Base-by-base conservation (phyloP, 2,888 invertebrate species). In the Dromius quadrimaculatus region DNA sequence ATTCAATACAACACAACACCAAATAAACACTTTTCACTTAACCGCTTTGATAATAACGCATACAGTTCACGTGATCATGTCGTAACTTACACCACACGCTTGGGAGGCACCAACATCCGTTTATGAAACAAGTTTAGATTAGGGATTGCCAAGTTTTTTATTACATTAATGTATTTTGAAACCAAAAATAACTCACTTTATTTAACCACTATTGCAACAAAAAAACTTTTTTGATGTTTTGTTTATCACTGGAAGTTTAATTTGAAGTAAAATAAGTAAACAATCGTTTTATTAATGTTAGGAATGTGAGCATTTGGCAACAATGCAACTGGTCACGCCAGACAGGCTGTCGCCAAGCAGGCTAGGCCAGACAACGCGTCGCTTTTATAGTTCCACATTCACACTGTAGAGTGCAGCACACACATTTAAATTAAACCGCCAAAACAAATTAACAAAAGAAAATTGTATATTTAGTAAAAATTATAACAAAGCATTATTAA, bases 291-390 rank as follows among this genome's bases (percentile, higher is more conserved):
- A 20, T 20, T 17, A 22, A 9, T 47, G 20, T 84, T 73, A 76
- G 81, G 81, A 81, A 82, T 87, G 86, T 77, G 85, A 80, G 80
- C 79, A 79, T 77, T 75, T 84, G 90, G 87, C 91, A 91, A 89
- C 92, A 83, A 74, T 81, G 90, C 86, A 81, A 80, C 74, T 84
- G 88, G 88, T 90, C 90, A 89, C 87, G 89, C 92, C 92, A 93
- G 93, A 93, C 93, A 93, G 91, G 92, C 92, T 93, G 93, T 93
- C 93, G 93, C 93, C 93, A 88, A 89, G 87, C 90, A 87, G 86
- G 89, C 87, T 87, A 88, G 86, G 87, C 90, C 89, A 90, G 91
- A 91, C 90, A 90, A 86, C 87, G 87, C 89, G 90, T 90, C 90
- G 89, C 87, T 87, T 84, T 83, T 47, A 47, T 38, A 36, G 23